phyloP scores from a whole-genome alignment of 2,113 vertebrate species.

The Spea multiplicata region DNA sequence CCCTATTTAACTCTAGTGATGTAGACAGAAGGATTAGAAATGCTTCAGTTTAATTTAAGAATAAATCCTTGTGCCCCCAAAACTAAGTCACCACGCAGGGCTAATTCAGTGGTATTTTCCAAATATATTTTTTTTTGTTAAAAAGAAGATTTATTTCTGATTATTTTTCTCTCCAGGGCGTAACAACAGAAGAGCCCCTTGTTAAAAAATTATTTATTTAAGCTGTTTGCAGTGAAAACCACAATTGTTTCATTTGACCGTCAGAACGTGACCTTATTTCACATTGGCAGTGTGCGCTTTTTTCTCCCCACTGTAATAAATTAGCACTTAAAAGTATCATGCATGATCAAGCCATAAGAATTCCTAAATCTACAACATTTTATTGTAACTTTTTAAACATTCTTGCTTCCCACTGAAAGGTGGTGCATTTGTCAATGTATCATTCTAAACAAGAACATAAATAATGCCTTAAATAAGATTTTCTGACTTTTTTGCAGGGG shows the following conservation, averaged over 20 bases:
- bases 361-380: too few relatives aligned
- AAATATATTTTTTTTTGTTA: background rate
- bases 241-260: background rate
- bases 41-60: background rate
- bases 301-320: too few relatives aligned
- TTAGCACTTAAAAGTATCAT: too few relatives aligned
- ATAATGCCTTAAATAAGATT: background rate
- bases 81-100: background rate
- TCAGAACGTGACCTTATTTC: background rate
- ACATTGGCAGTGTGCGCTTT: background rate
- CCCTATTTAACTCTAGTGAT: background rate
- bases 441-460: background rate
- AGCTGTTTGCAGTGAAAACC: background rate
- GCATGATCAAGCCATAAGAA: too few relatives aligned
- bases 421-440: too few relatives aligned
- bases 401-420: too few relatives aligned
- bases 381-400: too few relatives aligned
- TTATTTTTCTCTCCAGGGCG: background rate
- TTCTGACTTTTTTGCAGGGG: background rate
- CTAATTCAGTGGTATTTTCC: background rate
- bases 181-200: background rate
- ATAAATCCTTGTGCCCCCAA: background rate
- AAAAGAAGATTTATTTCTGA: background rate
- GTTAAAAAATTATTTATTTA: background rate
- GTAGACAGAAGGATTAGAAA: background rate